A percentile compares a stretch with the other conserved stretches of the same genome.
phyloP scores from a whole-genome alignment of 1,140 invertebrate species.

The Paraescarpia echinospica region DNA sequence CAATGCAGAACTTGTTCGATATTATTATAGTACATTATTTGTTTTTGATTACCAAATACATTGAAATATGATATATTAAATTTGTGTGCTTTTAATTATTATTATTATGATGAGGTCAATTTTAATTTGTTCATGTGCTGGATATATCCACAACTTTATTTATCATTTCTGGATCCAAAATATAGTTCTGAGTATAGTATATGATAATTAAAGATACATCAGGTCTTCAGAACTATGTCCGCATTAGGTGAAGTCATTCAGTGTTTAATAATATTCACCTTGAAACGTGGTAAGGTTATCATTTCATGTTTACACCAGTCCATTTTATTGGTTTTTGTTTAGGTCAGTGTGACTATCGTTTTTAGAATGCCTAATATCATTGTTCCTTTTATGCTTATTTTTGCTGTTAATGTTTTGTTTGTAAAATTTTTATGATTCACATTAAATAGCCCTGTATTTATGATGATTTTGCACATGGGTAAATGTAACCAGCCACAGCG shows the following conservation, averaged over 20 bases:
- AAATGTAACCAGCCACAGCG: too few relatives aligned
- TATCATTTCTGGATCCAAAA: neutral
- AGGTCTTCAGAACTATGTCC: neutral
- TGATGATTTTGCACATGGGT: constrained; percentile 31
- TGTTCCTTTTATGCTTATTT: neutral
- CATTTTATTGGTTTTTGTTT: constrained; percentile 56
- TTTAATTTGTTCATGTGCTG: too few relatives aligned
- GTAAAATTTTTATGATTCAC: neutral
- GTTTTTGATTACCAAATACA: neutral
- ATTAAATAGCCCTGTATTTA: neutral
- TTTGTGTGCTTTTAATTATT: neutral
- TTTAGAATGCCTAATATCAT: neutral
- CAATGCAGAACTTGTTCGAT: neutral
- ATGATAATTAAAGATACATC: neutral
- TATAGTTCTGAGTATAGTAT: neutral
- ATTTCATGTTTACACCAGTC: constrained; percentile 50
- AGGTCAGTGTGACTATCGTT: constrained; percentile 32
- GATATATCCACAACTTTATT: too few relatives aligned
- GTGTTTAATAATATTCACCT: constrained; percentile 12
- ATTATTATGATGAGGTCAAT: neutral
- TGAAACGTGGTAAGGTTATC: constrained; percentile 7
- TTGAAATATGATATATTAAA: neutral
- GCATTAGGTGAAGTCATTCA: neutral
- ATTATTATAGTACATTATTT: neutral
- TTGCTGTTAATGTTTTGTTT: neutral